A percentile compares a stretch with the other conserved stretches of the same genome.
These are phyloP conservation scores for Bubalus kerabau DNA, from an alignment of 2,113 vertebrate species.

Conservation along the genomic window DNA sequence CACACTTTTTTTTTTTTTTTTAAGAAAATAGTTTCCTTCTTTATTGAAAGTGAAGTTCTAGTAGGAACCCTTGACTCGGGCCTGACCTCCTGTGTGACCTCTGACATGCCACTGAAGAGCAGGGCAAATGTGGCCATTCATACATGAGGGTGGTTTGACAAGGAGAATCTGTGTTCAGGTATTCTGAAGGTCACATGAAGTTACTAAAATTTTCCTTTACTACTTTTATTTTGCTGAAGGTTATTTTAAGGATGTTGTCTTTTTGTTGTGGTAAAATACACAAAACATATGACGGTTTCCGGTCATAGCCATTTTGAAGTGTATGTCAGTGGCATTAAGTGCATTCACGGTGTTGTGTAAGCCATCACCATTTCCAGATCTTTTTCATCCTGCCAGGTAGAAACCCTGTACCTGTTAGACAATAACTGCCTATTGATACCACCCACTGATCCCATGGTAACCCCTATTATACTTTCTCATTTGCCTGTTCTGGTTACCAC, in stretches of 20 bases:
- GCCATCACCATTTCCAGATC: not conserved
- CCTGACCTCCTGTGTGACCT: too few relatives aligned
- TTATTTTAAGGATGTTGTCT: not conserved
- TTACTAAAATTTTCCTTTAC: not conserved
- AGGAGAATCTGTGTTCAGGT: not conserved
- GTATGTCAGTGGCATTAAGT: not conserved
- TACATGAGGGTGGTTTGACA: not conserved
- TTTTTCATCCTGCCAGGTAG: not conserved
- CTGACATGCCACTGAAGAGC: not conserved
- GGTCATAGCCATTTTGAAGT: not conserved
- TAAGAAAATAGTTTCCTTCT: not conserved
- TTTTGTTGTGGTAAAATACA: not conserved
- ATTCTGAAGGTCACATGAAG: not conserved
- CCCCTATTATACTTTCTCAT: not conserved
- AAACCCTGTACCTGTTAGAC: not conserved
- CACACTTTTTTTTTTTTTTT: not conserved
- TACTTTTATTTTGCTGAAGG: not conserved
- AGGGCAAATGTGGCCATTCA: fast-evolving
- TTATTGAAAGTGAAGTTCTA: not conserved
- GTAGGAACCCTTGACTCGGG: not conserved
- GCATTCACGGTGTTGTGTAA: fast-evolving
- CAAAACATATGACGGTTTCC: not conserved
- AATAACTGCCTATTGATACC: fast-evolving
- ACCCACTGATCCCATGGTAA: fast-evolving
- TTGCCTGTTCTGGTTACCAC: not conserved